Base-by-base conservation (phyloP, 2,888 invertebrate species). In the Melieria omissa region DNA sequence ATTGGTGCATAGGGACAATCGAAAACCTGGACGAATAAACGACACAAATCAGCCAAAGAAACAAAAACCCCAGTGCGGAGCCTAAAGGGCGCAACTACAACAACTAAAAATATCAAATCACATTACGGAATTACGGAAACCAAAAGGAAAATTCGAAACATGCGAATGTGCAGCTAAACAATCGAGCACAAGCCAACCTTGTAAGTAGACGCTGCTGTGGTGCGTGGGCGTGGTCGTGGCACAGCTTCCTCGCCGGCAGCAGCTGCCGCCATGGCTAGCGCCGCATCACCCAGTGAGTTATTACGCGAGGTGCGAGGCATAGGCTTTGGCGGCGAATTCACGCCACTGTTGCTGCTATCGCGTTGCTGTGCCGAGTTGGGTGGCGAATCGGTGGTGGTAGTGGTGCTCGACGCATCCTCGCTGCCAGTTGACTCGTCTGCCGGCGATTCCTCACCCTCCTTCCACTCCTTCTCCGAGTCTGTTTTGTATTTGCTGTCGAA, bases 261-360 rank as follows among this genome's bases (percentile, higher is more conserved):
- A 58, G 69, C 77, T 88, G 89, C 4, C 80, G 80, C 73, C 81
- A 81, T 47, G 88, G 88, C 0, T 88, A 88, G 0, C 85, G 86
- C 64, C 5, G 72, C 65, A 80, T 94, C 94, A 1, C 93, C 92
- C 71, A 95, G 89, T 12, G 94, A 92, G 80, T 90, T 90, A 57
- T 91, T 89, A 79, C 92, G 88, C 60, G 91, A 94, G 0, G 93
- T 92, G 79, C 95, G 89, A 0, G 95, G 95, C 87, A 95, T 88
- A 12, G 95, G 95, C 84, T 94, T 95, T 0, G 95, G 95, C 2
- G 93, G 92, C 62, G 91, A 89, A 87, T 88, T 47, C 82, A 80
- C 54, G 41, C 63, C 64, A 42, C 63, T 55, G 57, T 49, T 49
- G 46, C 57, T 66, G 14, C 78, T 76, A 7, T 76, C 77, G 64